Evolutionary conservation across 1,140 invertebrate species (phyloP).

Genomic region (Trachymyrmex cornetzi): DNA sequence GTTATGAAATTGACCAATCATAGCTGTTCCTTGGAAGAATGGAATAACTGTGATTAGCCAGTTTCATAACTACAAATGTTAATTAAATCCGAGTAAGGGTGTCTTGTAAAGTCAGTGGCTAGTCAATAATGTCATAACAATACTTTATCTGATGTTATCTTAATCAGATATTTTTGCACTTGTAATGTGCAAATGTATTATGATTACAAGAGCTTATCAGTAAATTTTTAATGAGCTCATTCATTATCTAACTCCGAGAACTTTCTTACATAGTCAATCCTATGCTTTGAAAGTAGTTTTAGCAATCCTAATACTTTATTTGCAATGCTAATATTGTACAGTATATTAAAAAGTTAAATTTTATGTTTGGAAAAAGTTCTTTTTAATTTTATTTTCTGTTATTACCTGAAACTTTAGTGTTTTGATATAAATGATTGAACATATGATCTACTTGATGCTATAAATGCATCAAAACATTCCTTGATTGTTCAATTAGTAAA

Average conservation of each 20-base stretch:
- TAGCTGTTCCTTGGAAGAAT: too few species aligned
- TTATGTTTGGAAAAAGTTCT: background rate
- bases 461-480: too few species aligned
- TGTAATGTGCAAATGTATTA: background rate
- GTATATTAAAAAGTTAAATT: background rate
- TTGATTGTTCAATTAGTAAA: too few species aligned
- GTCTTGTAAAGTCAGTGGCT: too few species aligned
- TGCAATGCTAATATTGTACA: background rate
- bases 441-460: too few species aligned
- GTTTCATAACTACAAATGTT: too few species aligned
- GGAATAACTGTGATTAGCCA: too few species aligned
- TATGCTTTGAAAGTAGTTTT: background rate
- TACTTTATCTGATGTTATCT: constrained; percentile 18
- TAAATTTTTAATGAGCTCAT: background rate
- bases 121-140: background rate
- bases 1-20: too few species aligned
- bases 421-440: background rate
- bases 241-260: background rate
- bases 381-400: too few species aligned
- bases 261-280: background rate
- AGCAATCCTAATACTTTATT: constrained; percentile 8
- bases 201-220: background rate
- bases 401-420: too few species aligned
- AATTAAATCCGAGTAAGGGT: too few species aligned
- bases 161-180: background rate